phyloP scores from a whole-genome alignment of 2,888 invertebrate genomes.

The Temnothorax rugatulus region DNA sequence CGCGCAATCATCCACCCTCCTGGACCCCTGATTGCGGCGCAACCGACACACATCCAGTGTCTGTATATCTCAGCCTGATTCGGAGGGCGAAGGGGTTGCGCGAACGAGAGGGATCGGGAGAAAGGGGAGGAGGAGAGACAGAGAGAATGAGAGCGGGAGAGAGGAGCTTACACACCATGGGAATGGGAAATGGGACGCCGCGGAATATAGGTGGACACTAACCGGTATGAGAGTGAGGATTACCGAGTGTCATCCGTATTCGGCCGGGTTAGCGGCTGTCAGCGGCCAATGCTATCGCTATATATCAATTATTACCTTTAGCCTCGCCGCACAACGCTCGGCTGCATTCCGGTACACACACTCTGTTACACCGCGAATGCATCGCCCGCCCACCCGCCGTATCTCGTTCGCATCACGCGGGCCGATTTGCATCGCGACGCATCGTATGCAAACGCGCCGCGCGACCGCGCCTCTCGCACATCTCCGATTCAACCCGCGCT shows the following conservation, averaged over 20 bases:
- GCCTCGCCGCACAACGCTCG: constrained; percentile 71
- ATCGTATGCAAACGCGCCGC: constrained; percentile 48
- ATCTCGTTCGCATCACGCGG: constrained; percentile 65
- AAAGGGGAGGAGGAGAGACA: constrained; percentile 27
- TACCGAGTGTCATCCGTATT: constrained; percentile 84
- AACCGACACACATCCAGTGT: constrained; percentile 67
- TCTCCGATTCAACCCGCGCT: constrained; percentile 21
- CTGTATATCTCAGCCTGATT: constrained; percentile 45
- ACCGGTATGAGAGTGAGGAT: constrained; percentile 84
- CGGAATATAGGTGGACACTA: constrained; percentile 82
- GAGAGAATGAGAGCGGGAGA: constrained; percentile 49
- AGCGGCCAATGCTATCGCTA: constrained; percentile 82
- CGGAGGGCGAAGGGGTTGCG: constrained; percentile 47
- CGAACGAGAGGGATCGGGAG: constrained; percentile 51
- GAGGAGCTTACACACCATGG: constrained; percentile 74
- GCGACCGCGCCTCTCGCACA: constrained; percentile 39
- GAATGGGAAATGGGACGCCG: constrained; percentile 80
- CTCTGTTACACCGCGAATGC: constrained; percentile 55
- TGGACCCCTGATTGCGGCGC: constrained; percentile 54
- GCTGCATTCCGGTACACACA: constrained; percentile 56
- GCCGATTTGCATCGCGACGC: constrained; percentile 71
- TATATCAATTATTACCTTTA: constrained; percentile 84
- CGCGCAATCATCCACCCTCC: constrained; percentile 57
- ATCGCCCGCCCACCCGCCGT: constrained; percentile 62
- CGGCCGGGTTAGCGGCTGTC: constrained; percentile 85